Percentiles rank a stretch among this genome's conserved stretches.
Evolutionary conservation across 2,113 vertebrate species (phyloP).

Genomic region (Rynchops niger): DNA sequence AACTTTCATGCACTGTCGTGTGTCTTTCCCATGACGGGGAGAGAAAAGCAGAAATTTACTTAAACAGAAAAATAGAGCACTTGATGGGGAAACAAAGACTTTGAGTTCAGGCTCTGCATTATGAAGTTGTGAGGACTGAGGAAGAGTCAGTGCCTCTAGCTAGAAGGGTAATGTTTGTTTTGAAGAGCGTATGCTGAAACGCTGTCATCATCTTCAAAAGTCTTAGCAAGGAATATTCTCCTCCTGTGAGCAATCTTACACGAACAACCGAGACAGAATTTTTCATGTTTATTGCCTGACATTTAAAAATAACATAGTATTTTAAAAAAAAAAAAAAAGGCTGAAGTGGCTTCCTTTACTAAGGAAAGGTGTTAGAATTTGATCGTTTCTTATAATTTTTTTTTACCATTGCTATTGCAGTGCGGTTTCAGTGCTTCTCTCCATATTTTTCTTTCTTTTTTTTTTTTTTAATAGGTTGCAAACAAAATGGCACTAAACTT

Average conservation of each 20-base stretch:
- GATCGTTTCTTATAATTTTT: neutral
- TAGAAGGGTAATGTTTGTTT: neutral
- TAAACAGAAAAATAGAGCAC: neutral
- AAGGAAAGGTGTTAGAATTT: neutral
- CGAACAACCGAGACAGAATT: neutral
- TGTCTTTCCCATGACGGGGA: neutral
- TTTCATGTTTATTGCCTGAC: neutral
- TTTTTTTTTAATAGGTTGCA: constrained; percentile 79
- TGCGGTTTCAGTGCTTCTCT: neutral
- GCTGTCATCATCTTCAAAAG: neutral
- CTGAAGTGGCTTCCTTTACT: neutral
- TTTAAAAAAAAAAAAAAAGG: neutral
- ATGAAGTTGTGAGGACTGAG: neutral
- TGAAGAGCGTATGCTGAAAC: neutral
- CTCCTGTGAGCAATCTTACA: neutral
- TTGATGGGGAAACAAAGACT: neutral
- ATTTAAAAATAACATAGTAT: neutral
- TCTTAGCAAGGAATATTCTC: neutral
- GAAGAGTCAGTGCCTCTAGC: neutral
- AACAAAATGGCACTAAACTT: constrained; percentile 95
- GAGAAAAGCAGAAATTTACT: neutral
- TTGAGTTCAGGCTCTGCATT: neutral
- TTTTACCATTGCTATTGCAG: neutral
- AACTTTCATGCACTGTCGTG: neutral
- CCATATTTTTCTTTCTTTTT: neutral